Evolutionary conservation across 1,140 invertebrate species (phyloP), one percentile per base, ranked within the genome.

Genomic region (Dreissena polymorpha): DNA sequence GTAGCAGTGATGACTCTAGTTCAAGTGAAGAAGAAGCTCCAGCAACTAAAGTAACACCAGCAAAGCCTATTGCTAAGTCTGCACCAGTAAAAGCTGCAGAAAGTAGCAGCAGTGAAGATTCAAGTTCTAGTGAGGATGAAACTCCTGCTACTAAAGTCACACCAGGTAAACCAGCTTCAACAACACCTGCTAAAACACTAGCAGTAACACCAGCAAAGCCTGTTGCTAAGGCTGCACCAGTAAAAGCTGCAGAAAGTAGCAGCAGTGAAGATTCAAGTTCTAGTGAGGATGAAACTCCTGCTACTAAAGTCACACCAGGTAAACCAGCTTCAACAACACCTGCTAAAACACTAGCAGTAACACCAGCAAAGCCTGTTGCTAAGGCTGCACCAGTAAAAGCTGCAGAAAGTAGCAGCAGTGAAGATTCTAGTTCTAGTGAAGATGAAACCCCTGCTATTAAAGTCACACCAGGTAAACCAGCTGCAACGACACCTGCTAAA

Each of bases 251-350:
- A 83, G 50, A 69, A 10, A 82, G 80, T 18, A 85, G 77, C 51
- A 85, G 78, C 16, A 85, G 84, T 50, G 39, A 39, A 5, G 72
- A 74, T 63, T 74, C 83, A 21, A 83, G 82, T 13, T 81, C 71
- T 16, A 83, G 78, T 21, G 84, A 87, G 51, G 82, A 85, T 71
- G 86, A 86, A 53, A 60, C 55, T 8, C 67, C 70, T 16, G 69
- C 57, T 49, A 71, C 64, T 49, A 73, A 69, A 72, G 39, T 25
- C 68, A 68, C 53, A 67, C 81, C 29, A 83, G 78, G 0, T 5
- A 39, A 39, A 1, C 50, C 65, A n/a, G n/a, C n/a, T n/a, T n/a
- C n/a, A 83, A 10, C 27, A 10, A 39, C 85, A 23, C 55, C 84
- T 39, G 81, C 39, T 27, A 51, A 16, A 79, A 72, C 60, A 8